Evolutionary conservation across 2,113 vertebrate genomes (phyloP), one percentile per base, ranked within the genome.

Genomic region (Caranx ignobilis): DNA sequence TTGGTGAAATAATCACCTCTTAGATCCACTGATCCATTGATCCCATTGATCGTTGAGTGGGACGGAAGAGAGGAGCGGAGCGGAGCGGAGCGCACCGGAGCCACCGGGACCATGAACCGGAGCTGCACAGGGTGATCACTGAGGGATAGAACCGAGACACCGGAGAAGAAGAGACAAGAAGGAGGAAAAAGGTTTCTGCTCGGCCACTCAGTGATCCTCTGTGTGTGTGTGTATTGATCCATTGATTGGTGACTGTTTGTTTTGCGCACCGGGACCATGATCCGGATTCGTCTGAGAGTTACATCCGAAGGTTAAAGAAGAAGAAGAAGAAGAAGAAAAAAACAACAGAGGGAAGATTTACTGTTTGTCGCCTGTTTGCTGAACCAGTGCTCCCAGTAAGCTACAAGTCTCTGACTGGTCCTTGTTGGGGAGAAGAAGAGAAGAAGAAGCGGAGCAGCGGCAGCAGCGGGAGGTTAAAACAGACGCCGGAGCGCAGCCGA

Each of bases 51-150:
- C 69, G 62, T 13, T 48, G 74, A 75, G 47, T 26, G 84, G 56
- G 19, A 37, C 41, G 69, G 13, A 11, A 4, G 16, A 45, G 78
- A 72, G 19, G 41, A 9, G 61, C 26, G 70, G 32, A 72, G 71
- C 26, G 26, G 26, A 26, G 67, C 37, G 26, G 75, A 57, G 82
- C 84, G 79, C 89, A 67, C 59, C 35, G 69, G 91, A 85, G 82
- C 92, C 93, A 91, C 93, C 94, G 90, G 96, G 95, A 94, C 66
- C 70, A 96, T 96, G 96, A 97, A 96, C 96, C 94, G 97, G 94
- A 96, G 96, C 95, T 94, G 96, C 95, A 94, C 96, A 93, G 96
- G 82, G 9, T 69, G 60, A 47, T 57, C 56, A 61, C 11, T 72
- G 43, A 82, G n/a, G 71, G 75, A 63, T 26, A 79, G 70, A 71